phyloP scores from a whole-genome alignment of 2,797 vertebrate species.

The Enteromius unitaeniatus region DNA sequence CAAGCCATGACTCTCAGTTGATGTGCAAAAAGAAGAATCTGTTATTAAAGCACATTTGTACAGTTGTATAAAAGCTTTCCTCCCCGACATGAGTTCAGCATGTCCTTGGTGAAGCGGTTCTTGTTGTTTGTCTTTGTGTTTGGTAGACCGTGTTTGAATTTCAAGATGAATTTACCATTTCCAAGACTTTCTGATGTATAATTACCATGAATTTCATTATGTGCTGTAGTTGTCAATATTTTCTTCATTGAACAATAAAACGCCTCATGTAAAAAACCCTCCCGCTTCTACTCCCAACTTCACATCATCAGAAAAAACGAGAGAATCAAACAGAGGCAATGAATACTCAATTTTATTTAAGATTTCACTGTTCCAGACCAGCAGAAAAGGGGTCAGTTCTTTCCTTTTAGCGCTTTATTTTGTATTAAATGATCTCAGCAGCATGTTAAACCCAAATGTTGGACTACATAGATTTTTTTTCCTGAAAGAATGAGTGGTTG shows the following conservation, averaged over 20 bases:
- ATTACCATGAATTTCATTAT: constrained; percentile 37
- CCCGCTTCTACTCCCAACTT: constrained; percentile 29
- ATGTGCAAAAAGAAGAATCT: constrained; percentile 26
- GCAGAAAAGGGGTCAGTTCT: constrained; percentile 98
- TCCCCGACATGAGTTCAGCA: constrained; percentile 40
- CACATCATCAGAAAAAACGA: constrained; percentile 61
- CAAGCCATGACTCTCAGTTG: constrained; percentile 6
- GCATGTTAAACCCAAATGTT: constrained; percentile 83
- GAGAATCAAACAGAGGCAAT: constrained; percentile 70
- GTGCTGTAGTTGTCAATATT: constrained; percentile 49
- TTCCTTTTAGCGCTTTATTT: constrained; percentile 91
- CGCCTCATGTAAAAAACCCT: constrained; percentile 33
- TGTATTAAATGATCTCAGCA: constrained; percentile 79
- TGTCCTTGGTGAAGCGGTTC: constrained; percentile 50
- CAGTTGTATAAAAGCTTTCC: constrained; percentile 50
- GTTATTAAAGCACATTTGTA: constrained; percentile 52
- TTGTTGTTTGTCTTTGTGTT: constrained; percentile 46
- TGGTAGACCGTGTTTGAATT: constrained; percentile 37
- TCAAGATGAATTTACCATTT: constrained; percentile 13
- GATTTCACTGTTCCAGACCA: constrained; percentile 98
- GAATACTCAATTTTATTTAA: constrained; percentile 99
- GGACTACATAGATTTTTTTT: constrained; percentile 74
- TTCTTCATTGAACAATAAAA: constrained; percentile 59
- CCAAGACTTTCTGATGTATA: constrained; percentile 27
- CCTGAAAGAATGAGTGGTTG: constrained; percentile 76